Percentiles rank a stretch among this genome's conserved stretches.
Conservation (phyloP, 2,888 invertebrate species). For the Polydrusus tereticollis region DNA sequence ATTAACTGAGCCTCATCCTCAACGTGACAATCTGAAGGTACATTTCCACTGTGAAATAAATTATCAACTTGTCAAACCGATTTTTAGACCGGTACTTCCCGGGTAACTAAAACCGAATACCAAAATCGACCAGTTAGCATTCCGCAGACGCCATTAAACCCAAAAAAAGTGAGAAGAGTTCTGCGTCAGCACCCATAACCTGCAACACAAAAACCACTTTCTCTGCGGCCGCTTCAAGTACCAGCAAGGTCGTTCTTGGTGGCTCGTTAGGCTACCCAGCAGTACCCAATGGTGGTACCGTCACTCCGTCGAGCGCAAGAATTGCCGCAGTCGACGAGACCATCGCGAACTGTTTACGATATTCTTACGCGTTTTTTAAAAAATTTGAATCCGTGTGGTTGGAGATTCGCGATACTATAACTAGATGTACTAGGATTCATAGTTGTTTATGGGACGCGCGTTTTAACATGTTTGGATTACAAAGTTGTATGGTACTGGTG, state of each 20-base stretch:
- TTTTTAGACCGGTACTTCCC: too few relatives aligned
- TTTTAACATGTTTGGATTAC: conserved; percentile 45
- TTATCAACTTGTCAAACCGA: too few relatives aligned
- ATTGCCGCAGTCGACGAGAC: conserved; percentile 18
- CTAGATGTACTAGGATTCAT: background rate
- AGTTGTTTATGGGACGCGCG: background rate
- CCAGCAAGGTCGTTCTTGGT: conserved; percentile 57
- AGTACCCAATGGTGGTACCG: conserved; percentile 23
- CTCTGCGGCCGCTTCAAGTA: conserved; percentile 51
- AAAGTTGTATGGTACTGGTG: conserved; percentile 49
- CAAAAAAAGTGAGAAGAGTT: conserved; percentile 40
- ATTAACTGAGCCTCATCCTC: too few relatives aligned
- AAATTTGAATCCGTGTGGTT: background rate
- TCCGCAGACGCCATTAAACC: conserved; percentile 13
- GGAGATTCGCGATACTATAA: background rate
- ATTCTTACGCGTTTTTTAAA: conserved; percentile 4
- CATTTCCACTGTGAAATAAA: too few relatives aligned
- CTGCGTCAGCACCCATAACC: conserved; percentile 37
- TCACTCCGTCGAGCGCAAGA: conserved; percentile 48
- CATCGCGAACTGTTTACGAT: conserved; percentile 22
- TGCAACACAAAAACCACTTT: conserved; percentile 56
- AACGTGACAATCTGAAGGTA: too few relatives aligned
- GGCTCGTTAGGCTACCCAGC: conserved; percentile 49
- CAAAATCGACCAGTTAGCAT: background rate
- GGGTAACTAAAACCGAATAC: too few relatives aligned